These are phyloP conservation scores for Apogon talboti DNA, from an alignment of 2,797 vertebrate genomes.

Conservation along the genomic window DNA sequence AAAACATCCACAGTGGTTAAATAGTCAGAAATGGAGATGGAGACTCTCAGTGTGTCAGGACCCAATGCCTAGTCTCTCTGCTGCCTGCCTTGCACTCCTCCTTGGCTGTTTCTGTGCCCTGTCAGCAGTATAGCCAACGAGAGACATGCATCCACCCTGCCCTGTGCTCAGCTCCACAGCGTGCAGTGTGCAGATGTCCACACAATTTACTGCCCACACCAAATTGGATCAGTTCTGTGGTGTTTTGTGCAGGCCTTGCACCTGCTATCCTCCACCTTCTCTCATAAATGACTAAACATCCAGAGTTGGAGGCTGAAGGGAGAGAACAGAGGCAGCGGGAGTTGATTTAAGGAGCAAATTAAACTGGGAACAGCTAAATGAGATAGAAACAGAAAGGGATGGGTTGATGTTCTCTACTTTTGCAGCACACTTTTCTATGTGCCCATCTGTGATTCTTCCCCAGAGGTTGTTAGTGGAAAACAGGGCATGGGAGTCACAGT, in stretches of 20 bases:
- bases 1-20: conserved; percentile 48
- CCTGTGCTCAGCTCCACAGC: conserved; percentile 55
- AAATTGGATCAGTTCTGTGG: conserved; percentile 81
- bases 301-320: conserved; percentile 44
- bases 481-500: conserved; percentile 8
- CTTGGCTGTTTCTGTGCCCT: conserved; percentile 54
- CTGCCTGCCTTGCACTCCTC: conserved; percentile 45
- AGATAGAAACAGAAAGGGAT: conserved; percentile 37
- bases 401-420: conserved; percentile 16
- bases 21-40: conserved; percentile 45
- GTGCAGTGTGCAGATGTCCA: conserved; percentile 64
- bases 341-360: conserved; percentile 74
- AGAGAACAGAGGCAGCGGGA: conserved; percentile 20
- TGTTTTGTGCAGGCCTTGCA: conserved; percentile 70
- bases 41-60: conserved; percentile 47
- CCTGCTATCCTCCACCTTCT: conserved; percentile 74
- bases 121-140: conserved; percentile 70
- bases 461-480: conserved; percentile 7
- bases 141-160: conserved; percentile 62
- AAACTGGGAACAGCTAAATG: conserved; percentile 49
- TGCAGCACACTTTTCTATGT: conserved; percentile 2
- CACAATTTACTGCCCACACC: conserved; percentile 79
- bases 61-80: conserved; percentile 35
- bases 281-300: conserved; percentile 73
- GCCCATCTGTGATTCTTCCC: conserved; percentile 1